A percentile compares a stretch with the other conserved stretches of the same genome.
Evolutionary conservation across 2,113 vertebrate species (phyloP).

Genomic region (Isichthys henryi): DNA sequence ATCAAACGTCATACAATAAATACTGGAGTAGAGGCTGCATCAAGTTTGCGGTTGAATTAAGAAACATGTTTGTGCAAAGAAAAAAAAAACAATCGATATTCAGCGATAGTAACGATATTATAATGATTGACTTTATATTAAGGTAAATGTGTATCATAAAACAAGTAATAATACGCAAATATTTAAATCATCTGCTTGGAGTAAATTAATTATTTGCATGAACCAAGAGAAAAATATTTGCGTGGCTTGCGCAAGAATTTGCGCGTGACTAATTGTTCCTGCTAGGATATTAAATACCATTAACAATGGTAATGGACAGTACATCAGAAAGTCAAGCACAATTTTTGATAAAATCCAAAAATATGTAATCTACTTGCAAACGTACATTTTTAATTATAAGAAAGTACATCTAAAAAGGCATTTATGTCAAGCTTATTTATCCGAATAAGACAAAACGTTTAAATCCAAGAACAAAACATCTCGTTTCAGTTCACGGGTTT

Average conservation of each 20-base stretch:
- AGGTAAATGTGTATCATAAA: not conserved
- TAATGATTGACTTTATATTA: not conserved
- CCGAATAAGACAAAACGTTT: not conserved
- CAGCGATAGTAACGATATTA: not conserved
- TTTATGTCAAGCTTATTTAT: not conserved
- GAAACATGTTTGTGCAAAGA: not conserved
- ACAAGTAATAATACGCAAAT: not conserved
- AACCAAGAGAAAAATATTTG: not conserved
- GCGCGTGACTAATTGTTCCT: not conserved
- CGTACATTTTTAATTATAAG: not conserved
- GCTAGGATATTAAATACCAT: not conserved
- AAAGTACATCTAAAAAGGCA: not conserved
- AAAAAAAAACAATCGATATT: not conserved
- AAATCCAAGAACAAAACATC: not conserved
- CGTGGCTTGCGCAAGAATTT: not conserved
- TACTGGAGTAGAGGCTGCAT: not conserved
- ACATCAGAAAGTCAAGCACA: not conserved
- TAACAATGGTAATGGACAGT: not conserved
- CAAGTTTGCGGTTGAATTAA: not conserved
- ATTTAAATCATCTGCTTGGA: not conserved
- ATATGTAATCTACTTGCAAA: not conserved
- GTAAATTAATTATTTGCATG: not conserved
- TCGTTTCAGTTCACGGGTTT: not conserved
- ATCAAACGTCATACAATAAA: not conserved
- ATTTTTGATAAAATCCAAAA: not conserved